These are phyloP conservation scores for Cerastoderma edule DNA, from an alignment of 2,888 invertebrate species.

Conservation along the genomic window DNA sequence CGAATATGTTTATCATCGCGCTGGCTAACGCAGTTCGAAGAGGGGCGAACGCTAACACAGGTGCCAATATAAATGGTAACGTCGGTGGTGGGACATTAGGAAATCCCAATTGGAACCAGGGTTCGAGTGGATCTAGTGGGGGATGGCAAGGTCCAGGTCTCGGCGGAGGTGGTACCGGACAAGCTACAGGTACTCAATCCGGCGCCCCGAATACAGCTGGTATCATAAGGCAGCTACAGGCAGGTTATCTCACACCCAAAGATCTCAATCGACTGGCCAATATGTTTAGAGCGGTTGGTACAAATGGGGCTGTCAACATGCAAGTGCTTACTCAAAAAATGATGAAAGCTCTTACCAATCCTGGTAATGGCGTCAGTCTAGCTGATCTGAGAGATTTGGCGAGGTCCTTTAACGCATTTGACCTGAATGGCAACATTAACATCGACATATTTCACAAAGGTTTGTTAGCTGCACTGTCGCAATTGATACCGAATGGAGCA, in stretches of 20 bases:
- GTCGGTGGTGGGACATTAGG: slow-evolving; percentile 1
- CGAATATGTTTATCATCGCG: slow-evolving; percentile 25
- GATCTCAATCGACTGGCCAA: slow-evolving; percentile 28
- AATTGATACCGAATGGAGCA: slow-evolving; percentile 3
- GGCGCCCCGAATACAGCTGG: neutral
- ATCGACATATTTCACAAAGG: slow-evolving; percentile 24
- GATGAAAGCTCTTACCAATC: slow-evolving; percentile 20
- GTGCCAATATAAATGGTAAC: neutral
- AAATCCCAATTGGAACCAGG: neutral
- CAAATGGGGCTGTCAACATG: slow-evolving; percentile 34
- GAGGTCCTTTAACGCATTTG: slow-evolving; percentile 37
- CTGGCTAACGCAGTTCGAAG: slow-evolving; percentile 4
- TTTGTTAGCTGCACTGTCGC: neutral
- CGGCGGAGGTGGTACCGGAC: no score
- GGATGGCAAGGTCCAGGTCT: neutral
- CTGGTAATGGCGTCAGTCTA: slow-evolving; percentile 5
- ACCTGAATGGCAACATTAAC: slow-evolving; percentile 46
- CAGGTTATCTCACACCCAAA: slow-evolving; percentile 25
- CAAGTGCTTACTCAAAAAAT: slow-evolving; percentile 33
- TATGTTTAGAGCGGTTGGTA: slow-evolving; percentile 34
- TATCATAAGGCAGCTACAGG: slow-evolving; percentile 31
- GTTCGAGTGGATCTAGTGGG: neutral
- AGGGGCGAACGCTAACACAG: neutral
- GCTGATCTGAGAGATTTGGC: slow-evolving; percentile 44
- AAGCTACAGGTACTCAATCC: neutral